A percentile compares a stretch with the other conserved stretches of the same genome.
Conservation (phyloP, 2,797 vertebrate species). For the Monodelphis domestica region DNA sequence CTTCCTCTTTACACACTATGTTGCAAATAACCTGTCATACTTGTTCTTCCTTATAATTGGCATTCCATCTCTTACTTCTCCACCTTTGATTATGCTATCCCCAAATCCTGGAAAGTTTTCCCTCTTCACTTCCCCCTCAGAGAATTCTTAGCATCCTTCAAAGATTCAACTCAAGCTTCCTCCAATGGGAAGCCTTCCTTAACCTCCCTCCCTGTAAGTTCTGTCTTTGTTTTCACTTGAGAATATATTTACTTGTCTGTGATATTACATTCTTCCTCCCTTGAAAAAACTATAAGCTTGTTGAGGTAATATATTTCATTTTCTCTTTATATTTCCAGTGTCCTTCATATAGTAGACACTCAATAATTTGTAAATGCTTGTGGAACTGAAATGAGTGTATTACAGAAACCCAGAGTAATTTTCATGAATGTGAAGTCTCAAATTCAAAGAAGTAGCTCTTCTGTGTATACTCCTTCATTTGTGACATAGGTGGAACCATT, state of each 20-base stretch:
- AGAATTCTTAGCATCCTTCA: background rate
- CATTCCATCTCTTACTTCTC: background rate
- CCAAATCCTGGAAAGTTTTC: background rate
- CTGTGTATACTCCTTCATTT: background rate
- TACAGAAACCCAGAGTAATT: background rate
- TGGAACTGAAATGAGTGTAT: background rate
- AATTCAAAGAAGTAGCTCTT: background rate
- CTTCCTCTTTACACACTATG: background rate
- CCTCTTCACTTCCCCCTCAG: background rate
- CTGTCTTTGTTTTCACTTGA: background rate
- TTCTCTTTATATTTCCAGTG: background rate
- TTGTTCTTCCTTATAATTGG: background rate
- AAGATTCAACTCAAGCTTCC: background rate
- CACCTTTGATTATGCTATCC: background rate
- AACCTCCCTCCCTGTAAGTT: background rate
- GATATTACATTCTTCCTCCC: background rate
- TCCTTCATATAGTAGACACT: background rate
- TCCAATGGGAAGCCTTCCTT: background rate
- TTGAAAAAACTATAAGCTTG: background rate
- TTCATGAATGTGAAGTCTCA: background rate
- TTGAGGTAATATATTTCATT: background rate
- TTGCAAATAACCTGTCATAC: background rate
- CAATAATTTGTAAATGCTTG: background rate
- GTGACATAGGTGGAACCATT: background rate
- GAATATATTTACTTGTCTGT: background rate